A percentile compares a stretch with the other conserved stretches of the same genome.
phyloP scores from a whole-genome alignment of 1,140 invertebrate species.

The Eupristina koningsbergeri region DNA sequence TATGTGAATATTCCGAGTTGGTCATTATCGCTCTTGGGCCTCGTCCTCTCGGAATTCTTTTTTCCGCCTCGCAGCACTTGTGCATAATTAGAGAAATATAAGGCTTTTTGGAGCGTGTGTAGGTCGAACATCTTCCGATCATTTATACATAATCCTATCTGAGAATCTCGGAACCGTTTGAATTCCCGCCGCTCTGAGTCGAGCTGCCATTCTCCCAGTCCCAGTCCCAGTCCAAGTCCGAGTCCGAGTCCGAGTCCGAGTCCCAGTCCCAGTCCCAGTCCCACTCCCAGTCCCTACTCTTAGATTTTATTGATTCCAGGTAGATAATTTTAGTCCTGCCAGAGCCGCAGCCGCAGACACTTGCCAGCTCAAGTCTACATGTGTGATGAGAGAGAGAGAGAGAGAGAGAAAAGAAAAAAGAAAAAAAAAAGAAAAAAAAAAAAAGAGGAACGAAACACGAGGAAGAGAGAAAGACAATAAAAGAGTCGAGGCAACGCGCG shows the following conservation, averaged over 20 bases:
- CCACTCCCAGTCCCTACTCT: slow-evolving; percentile 14
- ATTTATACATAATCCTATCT: slow-evolving; percentile 49
- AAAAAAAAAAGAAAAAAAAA: neutral
- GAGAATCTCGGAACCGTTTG: slow-evolving; percentile 45
- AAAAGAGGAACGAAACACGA: neutral
- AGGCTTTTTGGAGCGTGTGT: slow-evolving; percentile 29
- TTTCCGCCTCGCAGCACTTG: slow-evolving; percentile 25
- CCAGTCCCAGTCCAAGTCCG: too few relatives aligned
- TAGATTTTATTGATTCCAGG: slow-evolving; percentile 42
- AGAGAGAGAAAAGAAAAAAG: neutral
- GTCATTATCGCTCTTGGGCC: slow-evolving; percentile 5
- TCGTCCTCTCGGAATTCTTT: neutral
- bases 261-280: slow-evolving; percentile 7
- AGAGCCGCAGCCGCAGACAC: neutral
- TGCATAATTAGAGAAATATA: slow-evolving; percentile 48
- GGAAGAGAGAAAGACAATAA: neutral
- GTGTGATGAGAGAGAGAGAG: neutral
- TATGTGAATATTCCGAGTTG: neutral
- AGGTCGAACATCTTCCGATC: slow-evolving; percentile 39
- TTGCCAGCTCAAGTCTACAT: neutral
- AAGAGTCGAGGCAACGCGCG: neutral
- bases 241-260: too few relatives aligned
- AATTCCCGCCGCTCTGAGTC: slow-evolving; percentile 32
- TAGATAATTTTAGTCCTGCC: slow-evolving; percentile 33
- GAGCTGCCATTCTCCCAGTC: slow-evolving; percentile 11